These are phyloP conservation scores for Chaetogeoica ovagalla DNA, from an alignment of 2,888 invertebrate genomes.

Conservation along the genomic window DNA sequence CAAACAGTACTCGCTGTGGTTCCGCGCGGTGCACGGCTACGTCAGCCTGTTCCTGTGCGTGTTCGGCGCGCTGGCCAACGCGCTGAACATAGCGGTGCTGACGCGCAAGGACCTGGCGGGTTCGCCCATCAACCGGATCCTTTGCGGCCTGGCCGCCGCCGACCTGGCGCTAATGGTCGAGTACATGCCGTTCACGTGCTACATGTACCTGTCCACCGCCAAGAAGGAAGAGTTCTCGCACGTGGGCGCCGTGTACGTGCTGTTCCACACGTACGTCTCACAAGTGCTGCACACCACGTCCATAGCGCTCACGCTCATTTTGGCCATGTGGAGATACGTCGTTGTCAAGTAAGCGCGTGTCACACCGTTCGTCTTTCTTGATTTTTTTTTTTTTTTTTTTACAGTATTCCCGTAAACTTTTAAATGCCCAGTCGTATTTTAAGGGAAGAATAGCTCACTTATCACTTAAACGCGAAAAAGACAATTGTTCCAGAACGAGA, in stretches of 20 bases:
- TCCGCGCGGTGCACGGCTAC: slow-evolving; percentile 76
- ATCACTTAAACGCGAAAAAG: too few species aligned
- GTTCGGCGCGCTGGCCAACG: slow-evolving; percentile 84
- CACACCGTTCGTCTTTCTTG: too few species aligned
- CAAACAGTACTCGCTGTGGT: slow-evolving; percentile 66
- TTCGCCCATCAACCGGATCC: slow-evolving; percentile 83
- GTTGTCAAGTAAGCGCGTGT: slow-evolving; percentile 71
- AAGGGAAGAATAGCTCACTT: too few species aligned
- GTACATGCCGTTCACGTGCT: slow-evolving; percentile 75
- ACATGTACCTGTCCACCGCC: slow-evolving; percentile 69
- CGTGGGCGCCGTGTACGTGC: slow-evolving; percentile 72
- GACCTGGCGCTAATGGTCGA: slow-evolving; percentile 90
- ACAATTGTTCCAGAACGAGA: too few species aligned
- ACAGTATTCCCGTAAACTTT: too few species aligned
- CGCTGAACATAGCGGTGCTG: slow-evolving; percentile 83
- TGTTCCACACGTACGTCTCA: slow-evolving; percentile 80
- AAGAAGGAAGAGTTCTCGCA: slow-evolving; percentile 67
- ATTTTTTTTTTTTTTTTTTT: too few species aligned
- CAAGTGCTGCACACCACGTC: slow-evolving; percentile 81
- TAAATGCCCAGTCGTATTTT: too few species aligned
- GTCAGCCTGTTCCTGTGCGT: slow-evolving; percentile 80
- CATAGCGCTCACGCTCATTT: slow-evolving; percentile 76
- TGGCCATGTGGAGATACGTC: slow-evolving; percentile 86
- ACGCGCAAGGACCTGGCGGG: slow-evolving; percentile 78
- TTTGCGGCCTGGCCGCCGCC: slow-evolving; percentile 82